Percentiles rank a stretch among this genome's conserved stretches.
Evolutionary conservation across 2,888 invertebrate species (phyloP).

Genomic region (Heliconius sara): DNA sequence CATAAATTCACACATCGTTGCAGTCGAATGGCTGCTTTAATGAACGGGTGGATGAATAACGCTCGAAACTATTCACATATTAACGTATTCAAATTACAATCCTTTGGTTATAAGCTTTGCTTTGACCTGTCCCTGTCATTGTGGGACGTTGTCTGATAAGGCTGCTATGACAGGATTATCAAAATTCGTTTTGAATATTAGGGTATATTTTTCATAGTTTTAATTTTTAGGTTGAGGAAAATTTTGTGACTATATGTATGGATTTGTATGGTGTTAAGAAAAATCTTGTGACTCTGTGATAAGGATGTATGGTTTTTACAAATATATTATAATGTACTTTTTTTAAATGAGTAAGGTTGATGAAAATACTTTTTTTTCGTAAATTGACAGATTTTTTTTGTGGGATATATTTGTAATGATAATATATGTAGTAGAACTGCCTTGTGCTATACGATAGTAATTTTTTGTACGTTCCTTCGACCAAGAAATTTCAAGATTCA

Average conservation of each 20-base stretch:
- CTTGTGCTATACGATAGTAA: no score
- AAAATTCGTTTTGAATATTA: neutral
- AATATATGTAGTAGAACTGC: no score
- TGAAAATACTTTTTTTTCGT: no score
- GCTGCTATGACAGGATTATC: neutral
- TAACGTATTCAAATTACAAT: constrained; percentile 15
- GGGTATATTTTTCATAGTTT: neutral
- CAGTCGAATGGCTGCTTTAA: constrained; percentile 39
- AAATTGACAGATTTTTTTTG: no score
- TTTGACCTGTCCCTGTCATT: constrained; percentile 17
- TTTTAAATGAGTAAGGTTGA: no score
- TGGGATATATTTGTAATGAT: no score
- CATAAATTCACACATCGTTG: constrained; percentile 43
- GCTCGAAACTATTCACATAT: constrained; percentile 37
- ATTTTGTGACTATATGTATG: neutral
- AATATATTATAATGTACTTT: no score
- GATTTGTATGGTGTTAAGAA: neutral
- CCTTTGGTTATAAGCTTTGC: constrained; percentile 21
- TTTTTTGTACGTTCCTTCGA: no score
- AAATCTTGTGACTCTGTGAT: neutral
- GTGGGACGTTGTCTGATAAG: constrained; percentile 8
- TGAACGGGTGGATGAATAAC: constrained; percentile 42
- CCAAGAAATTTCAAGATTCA: no score
- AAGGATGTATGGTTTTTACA: no score
- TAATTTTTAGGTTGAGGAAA: neutral